phyloP scores from a whole-genome alignment of 2,797 vertebrate genomes.

The Taenioides sp. region DNA sequence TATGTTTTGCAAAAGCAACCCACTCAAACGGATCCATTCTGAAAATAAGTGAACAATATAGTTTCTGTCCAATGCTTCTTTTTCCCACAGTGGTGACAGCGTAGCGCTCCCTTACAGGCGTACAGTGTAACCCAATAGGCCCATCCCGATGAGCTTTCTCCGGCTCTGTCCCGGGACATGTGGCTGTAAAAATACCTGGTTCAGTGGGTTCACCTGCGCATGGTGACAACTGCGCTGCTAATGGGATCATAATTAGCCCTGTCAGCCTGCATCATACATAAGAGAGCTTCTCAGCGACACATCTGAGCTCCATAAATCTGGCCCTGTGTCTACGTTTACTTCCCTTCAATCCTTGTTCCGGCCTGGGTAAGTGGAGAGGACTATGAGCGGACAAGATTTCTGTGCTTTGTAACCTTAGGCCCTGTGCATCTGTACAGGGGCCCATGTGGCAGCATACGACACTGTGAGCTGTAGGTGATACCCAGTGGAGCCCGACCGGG shows the following conservation, averaged over 20 bases:
- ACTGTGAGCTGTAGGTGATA: conserved; percentile 79
- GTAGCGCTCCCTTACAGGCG: conserved; percentile 10
- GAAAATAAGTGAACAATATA: neutral
- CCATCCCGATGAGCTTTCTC: conserved; percentile 44
- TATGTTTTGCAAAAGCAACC: neutral
- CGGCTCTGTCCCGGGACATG: conserved; percentile 34
- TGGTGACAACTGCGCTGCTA: conserved; percentile 39
- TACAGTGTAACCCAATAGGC: conserved; percentile 48
- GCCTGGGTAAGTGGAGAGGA: conserved; percentile 62
- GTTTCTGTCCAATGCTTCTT: neutral
- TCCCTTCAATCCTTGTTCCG: conserved; percentile 60
- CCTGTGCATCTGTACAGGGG: conserved; percentile 51
- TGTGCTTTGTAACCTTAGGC: conserved; percentile 73
- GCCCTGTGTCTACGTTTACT: conserved; percentile 59
- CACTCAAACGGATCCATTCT: neutral
- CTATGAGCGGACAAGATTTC: conserved; percentile 68
- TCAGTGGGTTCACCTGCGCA: conserved; percentile 39
- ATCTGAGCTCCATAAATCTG: conserved; percentile 66
- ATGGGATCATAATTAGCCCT: conserved; percentile 53
- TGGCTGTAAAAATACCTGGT: conserved; percentile 45
- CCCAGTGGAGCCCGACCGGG: conserved; percentile 71
- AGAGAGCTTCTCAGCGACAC: conserved; percentile 46
- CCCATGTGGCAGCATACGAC: conserved; percentile 60
- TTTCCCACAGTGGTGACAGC: neutral
- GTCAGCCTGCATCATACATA: conserved; percentile 58